phyloP scores from a whole-genome alignment of 2,113 vertebrate genomes.

The Myiopsitta monachus region DNA sequence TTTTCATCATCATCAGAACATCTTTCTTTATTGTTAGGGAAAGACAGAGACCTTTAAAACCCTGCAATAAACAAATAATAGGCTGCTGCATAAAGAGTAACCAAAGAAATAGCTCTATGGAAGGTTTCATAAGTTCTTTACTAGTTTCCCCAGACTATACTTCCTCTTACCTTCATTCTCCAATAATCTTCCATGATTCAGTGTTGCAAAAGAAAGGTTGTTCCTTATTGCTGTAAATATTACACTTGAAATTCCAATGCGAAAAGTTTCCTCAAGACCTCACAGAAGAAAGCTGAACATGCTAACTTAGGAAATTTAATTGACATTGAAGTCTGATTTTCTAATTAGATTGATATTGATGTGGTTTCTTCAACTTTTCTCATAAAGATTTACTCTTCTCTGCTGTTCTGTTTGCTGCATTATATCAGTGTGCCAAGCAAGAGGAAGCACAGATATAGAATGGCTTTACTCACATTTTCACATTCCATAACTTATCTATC shows the following conservation, averaged over 20 bases:
- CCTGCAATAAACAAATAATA: not conserved
- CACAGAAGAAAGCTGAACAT: not conserved
- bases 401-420: not conserved
- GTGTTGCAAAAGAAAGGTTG: not conserved
- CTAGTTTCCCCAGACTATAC: not conserved
- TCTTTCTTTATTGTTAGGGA: not conserved
- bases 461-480: not conserved
- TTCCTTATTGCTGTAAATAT: not conserved
- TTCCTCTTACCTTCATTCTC: not conserved
- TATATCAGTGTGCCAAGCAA: not conserved
- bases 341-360: not conserved
- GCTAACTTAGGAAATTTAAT: not conserved
- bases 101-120: not conserved
- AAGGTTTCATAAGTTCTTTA: not conserved
- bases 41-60: constrained; percentile 26
- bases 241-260: not conserved
- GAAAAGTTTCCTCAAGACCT: not conserved
- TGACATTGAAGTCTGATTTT: not conserved
- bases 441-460: not conserved
- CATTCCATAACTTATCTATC: not conserved
- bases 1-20: not conserved
- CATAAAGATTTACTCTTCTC: not conserved
- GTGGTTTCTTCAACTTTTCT: not conserved
- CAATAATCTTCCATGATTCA: not conserved
- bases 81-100: constrained; percentile 15